phyloP scores from a whole-genome alignment of 2,888 invertebrate species.

The Pammene aurita region DNA sequence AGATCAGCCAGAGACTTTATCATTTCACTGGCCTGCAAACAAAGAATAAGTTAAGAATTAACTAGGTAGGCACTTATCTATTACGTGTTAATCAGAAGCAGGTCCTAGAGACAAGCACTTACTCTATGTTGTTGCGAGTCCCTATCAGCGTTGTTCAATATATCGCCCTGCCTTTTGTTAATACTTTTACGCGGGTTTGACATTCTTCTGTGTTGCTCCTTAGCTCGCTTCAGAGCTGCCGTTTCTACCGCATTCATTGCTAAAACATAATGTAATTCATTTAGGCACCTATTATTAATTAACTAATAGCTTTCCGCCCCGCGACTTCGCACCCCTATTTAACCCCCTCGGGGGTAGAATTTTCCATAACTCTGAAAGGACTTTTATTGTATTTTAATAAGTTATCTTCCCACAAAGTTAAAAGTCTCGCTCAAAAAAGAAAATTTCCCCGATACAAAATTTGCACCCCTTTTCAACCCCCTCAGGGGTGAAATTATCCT shows the following conservation, averaged over 20 bases:
- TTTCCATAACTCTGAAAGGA: too few relatives aligned
- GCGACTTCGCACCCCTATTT: too few relatives aligned
- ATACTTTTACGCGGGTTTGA: conserved; percentile 59
- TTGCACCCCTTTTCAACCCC: too few relatives aligned
- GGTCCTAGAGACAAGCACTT: conserved; percentile 39
- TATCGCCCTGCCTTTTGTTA: conserved; percentile 68
- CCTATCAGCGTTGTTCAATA: conserved; percentile 48
- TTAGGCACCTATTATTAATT: too few relatives aligned
- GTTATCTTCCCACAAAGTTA: too few relatives aligned
- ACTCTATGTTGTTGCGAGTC: conserved; percentile 61
- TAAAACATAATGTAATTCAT: conserved; percentile 45
- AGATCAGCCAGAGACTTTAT: conserved; percentile 73
- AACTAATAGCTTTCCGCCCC: too few relatives aligned
- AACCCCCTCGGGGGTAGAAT: too few relatives aligned
- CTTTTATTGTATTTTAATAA: too few relatives aligned
- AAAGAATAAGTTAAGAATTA: conserved; percentile 18
- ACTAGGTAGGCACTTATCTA: background rate
- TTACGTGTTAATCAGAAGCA: background rate
- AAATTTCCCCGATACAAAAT: too few relatives aligned
- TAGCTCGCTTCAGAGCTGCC: conserved; percentile 83
- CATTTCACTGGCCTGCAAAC: conserved; percentile 76
- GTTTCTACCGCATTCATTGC: conserved; percentile 84
- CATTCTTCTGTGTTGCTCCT: conserved; percentile 73
- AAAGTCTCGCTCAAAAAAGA: too few relatives aligned
- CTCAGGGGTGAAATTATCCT: too few relatives aligned